Conservation (phyloP, 2,797 vertebrate species). For the Psittacula derbiana region DNA sequence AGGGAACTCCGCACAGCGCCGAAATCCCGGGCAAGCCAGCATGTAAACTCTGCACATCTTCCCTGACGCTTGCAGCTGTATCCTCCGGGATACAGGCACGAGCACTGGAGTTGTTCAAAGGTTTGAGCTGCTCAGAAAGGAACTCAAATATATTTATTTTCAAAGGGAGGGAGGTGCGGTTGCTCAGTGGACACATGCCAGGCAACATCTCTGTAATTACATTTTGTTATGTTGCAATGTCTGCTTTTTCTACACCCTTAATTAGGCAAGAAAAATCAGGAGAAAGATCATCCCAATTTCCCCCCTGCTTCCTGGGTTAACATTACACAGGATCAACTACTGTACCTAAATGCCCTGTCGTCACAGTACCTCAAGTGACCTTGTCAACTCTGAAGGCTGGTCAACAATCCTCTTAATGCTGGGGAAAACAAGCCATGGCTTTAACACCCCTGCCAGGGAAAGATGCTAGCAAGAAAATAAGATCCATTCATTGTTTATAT, state of each 20-base stretch:
- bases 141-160: neutral
- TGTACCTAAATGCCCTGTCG: slow-evolving; percentile 52
- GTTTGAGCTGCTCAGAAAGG: slow-evolving; percentile 15
- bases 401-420: slow-evolving; percentile 63
- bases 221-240: slow-evolving; percentile 45
- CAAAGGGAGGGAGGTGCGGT: neutral
- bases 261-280: slow-evolving; percentile 42
- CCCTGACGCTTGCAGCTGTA: neutral
- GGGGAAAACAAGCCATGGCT: slow-evolving; percentile 18
- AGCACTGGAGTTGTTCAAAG: neutral
- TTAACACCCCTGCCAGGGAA: neutral
- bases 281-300: slow-evolving; percentile 44
- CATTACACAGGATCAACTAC: slow-evolving; percentile 33
- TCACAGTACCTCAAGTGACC: slow-evolving; percentile 68
- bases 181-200: slow-evolving; percentile 46
- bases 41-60: slow-evolving; percentile 20
- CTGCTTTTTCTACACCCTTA: slow-evolving; percentile 59
- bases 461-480: slow-evolving; percentile 44
- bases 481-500: neutral
- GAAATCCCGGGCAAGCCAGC: neutral
- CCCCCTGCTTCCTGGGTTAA: slow-evolving; percentile 1
- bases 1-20: slow-evolving; percentile 20
- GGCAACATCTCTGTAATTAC: slow-evolving; percentile 49
- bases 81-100: neutral
- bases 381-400: slow-evolving; percentile 66